phyloP scores from a whole-genome alignment of 2,113 vertebrate genomes.

The Arizona elegans region DNA sequence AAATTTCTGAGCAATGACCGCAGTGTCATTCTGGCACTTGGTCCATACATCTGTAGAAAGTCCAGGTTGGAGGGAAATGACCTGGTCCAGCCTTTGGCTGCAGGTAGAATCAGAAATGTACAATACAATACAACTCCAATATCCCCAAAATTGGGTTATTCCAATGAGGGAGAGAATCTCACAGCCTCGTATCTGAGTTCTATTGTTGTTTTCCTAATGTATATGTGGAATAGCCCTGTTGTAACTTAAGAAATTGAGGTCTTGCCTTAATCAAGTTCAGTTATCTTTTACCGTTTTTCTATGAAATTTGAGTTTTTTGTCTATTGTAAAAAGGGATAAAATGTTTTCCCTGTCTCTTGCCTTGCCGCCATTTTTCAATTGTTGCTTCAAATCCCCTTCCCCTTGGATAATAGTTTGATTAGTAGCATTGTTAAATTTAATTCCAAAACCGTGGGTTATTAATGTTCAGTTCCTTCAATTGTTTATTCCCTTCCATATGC shows the following conservation, averaged over 20 bases:
- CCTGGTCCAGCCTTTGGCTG: neutral
- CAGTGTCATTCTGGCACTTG: neutral
- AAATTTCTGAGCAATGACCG: neutral
- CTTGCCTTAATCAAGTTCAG: neutral
- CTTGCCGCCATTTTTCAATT: neutral
- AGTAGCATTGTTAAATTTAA: neutral
- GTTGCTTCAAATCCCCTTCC: neutral
- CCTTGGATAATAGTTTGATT: neutral
- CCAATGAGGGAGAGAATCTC: neutral
- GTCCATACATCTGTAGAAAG: neutral
- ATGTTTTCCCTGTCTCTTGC: neutral
- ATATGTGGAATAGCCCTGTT: neutral
- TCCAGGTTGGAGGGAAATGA: neutral
- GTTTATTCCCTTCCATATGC: neutral
- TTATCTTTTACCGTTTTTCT: neutral
- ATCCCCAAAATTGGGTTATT: neutral
- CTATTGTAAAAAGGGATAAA: neutral
- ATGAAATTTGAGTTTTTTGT: neutral
- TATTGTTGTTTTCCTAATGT: neutral
- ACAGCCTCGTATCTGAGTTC: neutral
- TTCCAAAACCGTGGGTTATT: neutral
- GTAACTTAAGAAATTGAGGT: neutral
- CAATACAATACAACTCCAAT: neutral
- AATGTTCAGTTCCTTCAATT: neutral
- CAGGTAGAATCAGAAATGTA: neutral